Percentiles rank a stretch among this genome's conserved stretches.
Evolutionary conservation across 1,140 invertebrate species (phyloP).

Genomic region (Neuroterus valhalla): DNA sequence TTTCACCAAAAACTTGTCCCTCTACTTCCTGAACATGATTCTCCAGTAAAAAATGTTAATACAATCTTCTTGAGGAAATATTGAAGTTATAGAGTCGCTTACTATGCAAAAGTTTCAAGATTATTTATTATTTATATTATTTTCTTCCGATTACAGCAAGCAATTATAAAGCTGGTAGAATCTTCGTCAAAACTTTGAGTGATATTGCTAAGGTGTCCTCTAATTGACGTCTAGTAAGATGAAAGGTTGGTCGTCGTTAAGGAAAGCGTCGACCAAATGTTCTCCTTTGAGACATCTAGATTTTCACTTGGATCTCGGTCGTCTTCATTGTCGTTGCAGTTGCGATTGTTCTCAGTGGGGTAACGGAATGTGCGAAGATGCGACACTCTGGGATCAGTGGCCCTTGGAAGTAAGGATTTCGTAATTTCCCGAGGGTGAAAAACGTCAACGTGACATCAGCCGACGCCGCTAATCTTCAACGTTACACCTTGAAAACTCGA

Average conservation of each 20-base stretch:
- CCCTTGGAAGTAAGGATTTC: slow-evolving; percentile 41
- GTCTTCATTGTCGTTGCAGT: slow-evolving; percentile 2
- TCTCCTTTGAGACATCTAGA: slow-evolving; percentile 35
- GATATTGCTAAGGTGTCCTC: not conserved
- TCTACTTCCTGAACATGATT: too few species aligned
- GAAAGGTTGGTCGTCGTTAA: slow-evolving; percentile 21
- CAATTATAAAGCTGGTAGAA: not conserved
- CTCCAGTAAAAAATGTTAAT: not conserved
- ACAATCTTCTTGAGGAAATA: not conserved
- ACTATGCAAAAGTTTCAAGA: too few species aligned
- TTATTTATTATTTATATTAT: not conserved
- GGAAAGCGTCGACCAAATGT: slow-evolving; percentile 32
- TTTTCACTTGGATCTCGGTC: slow-evolving; percentile 37
- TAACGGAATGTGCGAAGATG: slow-evolving; percentile 30
- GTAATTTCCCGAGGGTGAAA: slow-evolving; percentile 67
- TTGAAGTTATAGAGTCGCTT: not conserved
- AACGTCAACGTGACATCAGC: slow-evolving; percentile 52
- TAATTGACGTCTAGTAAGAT: slow-evolving; percentile 21
- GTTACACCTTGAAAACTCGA: slow-evolving; percentile 49
- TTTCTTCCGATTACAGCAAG: not conserved
- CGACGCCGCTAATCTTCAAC: slow-evolving; percentile 55
- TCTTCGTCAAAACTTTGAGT: not conserved
- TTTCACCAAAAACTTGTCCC: too few species aligned
- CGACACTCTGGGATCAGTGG: slow-evolving; percentile 25
- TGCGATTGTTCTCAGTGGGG: slow-evolving; percentile 34